Conservation (phyloP, 2,113 vertebrate genomes). For the Phalacrocorax pelagicus region DNA sequence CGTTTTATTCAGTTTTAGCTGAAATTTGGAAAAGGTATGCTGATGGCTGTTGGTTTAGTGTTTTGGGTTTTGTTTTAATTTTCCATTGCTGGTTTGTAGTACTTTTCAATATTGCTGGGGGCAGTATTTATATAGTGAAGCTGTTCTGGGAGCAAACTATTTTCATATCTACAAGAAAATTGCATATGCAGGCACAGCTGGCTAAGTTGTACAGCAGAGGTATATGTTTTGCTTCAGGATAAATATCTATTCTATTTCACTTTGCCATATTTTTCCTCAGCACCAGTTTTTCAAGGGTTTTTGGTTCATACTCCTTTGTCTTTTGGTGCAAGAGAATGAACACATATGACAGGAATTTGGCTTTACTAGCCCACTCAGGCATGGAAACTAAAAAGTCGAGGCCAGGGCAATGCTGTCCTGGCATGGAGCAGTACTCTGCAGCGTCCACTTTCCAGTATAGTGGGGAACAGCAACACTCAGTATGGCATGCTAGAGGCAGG, state of each 20-base stretch:
- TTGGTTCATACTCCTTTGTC: not conserved
- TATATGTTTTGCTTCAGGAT: not conserved
- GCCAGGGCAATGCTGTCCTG: not conserved
- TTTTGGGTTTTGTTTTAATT: not conserved
- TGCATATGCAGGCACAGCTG: not conserved
- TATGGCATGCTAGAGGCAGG: not conserved
- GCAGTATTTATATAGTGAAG: not conserved
- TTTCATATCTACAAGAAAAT: not conserved
- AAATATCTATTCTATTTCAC: not conserved
- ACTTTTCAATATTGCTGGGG: not conserved
- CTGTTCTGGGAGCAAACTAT: not conserved
- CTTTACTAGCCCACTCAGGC: not conserved
- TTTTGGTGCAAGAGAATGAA: not conserved
- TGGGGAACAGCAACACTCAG: not conserved
- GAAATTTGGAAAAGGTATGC: not conserved
- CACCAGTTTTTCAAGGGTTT: not conserved
- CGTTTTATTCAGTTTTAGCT: not conserved
- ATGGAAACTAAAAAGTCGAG: not conserved
- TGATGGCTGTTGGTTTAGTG: not conserved
- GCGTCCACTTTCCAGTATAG: not conserved
- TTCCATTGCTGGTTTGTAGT: not conserved
- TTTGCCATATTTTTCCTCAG: not conserved
- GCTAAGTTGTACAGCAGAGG: not conserved
- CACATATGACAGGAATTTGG: not conserved
- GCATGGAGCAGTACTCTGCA: not conserved